Conservation (phyloP, 2,888 invertebrate species). For the Phytoseiulus persimilis region DNA sequence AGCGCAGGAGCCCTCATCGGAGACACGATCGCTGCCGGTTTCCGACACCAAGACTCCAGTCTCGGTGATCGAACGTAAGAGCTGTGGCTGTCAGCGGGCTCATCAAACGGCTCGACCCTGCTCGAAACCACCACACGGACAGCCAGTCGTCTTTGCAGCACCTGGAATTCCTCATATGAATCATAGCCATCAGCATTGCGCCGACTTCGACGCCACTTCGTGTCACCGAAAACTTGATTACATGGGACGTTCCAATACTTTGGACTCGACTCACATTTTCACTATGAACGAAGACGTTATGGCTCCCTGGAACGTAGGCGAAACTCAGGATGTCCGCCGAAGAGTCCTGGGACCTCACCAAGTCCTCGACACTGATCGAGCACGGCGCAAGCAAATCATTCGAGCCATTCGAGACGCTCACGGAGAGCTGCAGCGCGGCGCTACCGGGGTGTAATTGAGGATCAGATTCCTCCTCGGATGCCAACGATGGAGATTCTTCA, state of each 20-base stretch:
- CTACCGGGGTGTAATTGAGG: background rate
- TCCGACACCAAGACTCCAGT: slow-evolving; percentile 25
- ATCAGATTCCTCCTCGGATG: slow-evolving; percentile 13
- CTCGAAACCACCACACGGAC: slow-evolving; percentile 10
- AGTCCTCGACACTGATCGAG: background rate
- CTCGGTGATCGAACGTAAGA: background rate
- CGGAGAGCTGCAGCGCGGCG: slow-evolving; percentile 13
- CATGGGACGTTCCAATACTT: no score
- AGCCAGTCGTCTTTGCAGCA: background rate
- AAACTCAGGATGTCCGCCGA: background rate
- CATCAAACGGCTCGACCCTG: slow-evolving; percentile 8
- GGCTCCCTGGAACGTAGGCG: background rate
- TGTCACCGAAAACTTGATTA: no score
- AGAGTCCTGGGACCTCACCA: background rate
- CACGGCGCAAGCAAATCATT: background rate
- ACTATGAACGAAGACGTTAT: background rate
- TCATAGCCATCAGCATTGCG: background rate
- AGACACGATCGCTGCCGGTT: slow-evolving; percentile 20
- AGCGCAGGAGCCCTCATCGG: slow-evolving; percentile 18
- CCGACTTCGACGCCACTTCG: no score
- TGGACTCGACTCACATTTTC: background rate
- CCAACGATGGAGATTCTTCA: slow-evolving; percentile 11
- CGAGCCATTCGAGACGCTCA: background rate
- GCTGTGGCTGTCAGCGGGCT: background rate
- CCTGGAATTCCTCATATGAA: background rate